Base-by-base conservation (phyloP, 2,888 invertebrate genomes). In the Dryocosmus kuriphilus region DNA sequence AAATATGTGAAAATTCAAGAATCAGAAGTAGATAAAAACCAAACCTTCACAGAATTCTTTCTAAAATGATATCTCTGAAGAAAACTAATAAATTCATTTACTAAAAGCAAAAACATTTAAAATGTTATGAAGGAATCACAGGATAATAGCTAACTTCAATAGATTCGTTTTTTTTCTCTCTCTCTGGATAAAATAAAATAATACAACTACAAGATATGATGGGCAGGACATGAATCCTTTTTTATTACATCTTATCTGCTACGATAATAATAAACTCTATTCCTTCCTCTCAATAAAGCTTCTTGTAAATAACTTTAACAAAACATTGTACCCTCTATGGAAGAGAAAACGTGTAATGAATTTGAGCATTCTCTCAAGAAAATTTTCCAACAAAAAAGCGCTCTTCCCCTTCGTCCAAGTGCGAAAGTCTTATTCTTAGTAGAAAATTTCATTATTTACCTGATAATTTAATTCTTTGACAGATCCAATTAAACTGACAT, bases 181-280 rank as follows among this genome's bases (percentile, higher is more conserved):
- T n/a, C n/a, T n/a, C n/a, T n/a, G 38, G 30, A 73, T 35, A 55
- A 76, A 57, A 57, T n/a, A 35, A 63, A n/a, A 63, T 63, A 63
- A 35, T 63, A 63, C 22, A 63, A 63, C n/a, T n/a, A n/a, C n/a
- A 32, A 63, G 32, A 14, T 22, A 63, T 35, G 35, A 63, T 61
- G 19, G 30, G 32, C 30, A 63, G 35, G n/a, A 63, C 22, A 32
- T n/a, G 9, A 1, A 38, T 38, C 35, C 35, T 63, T 63, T 63
- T 63, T 35, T 63, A 63, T 63, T 63, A 62, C 19, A 11, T 35
- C 32, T n/a, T 22, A 11, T 63, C 32, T 35, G 35, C n/a, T n/a
- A n/a, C n/a, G n/a, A n/a, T n/a, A n/a, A n/a, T n/a, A n/a, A n/a
- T n/a, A n/a, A n/a, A n/a, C n/a, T n/a, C 9, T 38, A 4, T 62